Percentiles rank a stretch among this genome's conserved stretches.
Conservation (phyloP, 2,888 invertebrate genomes). For the Ramazzottius varieornatus region DNA sequence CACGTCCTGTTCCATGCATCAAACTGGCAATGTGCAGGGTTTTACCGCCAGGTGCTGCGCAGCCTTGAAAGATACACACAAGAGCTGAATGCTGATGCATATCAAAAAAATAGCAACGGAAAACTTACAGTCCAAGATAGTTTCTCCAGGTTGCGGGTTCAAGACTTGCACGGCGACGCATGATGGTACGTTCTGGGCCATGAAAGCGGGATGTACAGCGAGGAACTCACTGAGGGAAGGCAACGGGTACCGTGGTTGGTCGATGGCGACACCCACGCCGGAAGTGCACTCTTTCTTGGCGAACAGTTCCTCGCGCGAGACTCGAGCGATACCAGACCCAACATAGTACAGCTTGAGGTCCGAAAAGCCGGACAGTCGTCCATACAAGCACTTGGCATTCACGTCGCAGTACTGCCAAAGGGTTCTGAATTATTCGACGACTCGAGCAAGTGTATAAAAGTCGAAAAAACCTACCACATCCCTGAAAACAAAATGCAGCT, state of each 20-base stretch:
- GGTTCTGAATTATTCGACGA: too few species aligned
- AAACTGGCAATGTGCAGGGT: slow-evolving; percentile 3
- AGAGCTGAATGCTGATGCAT: too few species aligned
- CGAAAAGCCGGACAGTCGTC: not conserved
- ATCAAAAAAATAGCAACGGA: too few species aligned
- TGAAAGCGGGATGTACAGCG: not conserved
- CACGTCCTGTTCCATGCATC: not conserved
- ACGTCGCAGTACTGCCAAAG: not conserved
- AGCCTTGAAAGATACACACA: too few species aligned
- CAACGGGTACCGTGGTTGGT: not conserved
- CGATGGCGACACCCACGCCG: not conserved
- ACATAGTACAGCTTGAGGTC: not conserved
- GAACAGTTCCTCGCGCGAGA: not conserved
- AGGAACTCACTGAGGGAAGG: not conserved
- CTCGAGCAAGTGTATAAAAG: too few species aligned
- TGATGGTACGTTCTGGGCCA: not conserved
- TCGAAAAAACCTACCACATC: too few species aligned
- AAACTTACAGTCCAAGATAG: not conserved
- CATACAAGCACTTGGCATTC: not conserved
- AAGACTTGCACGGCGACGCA: not conserved
- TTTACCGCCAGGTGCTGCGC: not conserved
- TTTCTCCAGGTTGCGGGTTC: not conserved
- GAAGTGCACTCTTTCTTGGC: not conserved
- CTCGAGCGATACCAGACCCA: not conserved
- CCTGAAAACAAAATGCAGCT: too few species aligned